These are phyloP conservation scores for Tenualosa thibaudeaui DNA, from an alignment of 2,797 vertebrate species.

Conservation along the genomic window DNA sequence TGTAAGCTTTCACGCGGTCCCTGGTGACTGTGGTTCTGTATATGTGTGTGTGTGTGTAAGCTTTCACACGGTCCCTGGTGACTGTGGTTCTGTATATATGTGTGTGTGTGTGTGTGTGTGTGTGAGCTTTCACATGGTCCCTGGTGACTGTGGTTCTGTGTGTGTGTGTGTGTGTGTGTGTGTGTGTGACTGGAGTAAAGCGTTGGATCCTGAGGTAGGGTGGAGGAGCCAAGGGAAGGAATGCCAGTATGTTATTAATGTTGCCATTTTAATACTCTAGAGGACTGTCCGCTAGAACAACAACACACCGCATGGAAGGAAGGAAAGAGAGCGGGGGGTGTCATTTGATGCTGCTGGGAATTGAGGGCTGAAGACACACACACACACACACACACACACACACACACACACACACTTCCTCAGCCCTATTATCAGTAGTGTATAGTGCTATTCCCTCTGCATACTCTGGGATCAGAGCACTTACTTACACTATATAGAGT, in stretches of 20 bases:
- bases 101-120: too few relatives aligned
- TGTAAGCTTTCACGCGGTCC: not conserved
- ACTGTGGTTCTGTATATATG: not conserved
- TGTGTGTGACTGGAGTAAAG: not conserved
- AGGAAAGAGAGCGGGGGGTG: not conserved
- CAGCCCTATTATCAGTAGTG: not conserved
- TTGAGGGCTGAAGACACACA: not conserved
- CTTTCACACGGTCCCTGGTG: conserved; percentile 16
- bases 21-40: not conserved
- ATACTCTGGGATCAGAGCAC: not conserved
- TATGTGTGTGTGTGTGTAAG: not conserved
- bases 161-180: too few relatives aligned
- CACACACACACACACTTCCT: not conserved
- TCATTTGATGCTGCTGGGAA: conserved; percentile 6
- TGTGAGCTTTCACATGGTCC: not conserved
- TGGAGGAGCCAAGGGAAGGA: not conserved
- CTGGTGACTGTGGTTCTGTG: not conserved
- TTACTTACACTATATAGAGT: not conserved
- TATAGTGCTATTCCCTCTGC: too few relatives aligned
- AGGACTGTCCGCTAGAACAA: not conserved
- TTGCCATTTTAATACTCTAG: conserved; percentile 1
- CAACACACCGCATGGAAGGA: not conserved
- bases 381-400: not conserved
- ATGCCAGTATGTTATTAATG: not conserved
- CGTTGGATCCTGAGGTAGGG: not conserved